Conservation (phyloP, 2,113 vertebrate genomes). For the Thunnus maccoyii region DNA sequence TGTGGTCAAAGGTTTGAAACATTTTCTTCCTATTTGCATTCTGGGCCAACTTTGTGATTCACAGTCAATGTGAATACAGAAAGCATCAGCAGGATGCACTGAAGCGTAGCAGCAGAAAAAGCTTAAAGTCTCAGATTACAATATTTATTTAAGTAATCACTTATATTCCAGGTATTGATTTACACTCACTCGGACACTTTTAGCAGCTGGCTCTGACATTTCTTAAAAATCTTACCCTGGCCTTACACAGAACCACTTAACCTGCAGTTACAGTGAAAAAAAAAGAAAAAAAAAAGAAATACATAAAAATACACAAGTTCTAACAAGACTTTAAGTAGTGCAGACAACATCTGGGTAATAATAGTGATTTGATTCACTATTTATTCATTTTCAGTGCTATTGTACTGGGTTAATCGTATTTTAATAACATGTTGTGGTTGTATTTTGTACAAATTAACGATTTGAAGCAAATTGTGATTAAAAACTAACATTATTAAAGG, state of each 20-base stretch:
- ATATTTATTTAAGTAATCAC: conserved; percentile 61
- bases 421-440: neutral
- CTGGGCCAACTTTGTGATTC: conserved; percentile 35
- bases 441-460: neutral
- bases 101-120: conserved; percentile 42
- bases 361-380: neutral
- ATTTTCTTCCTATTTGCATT: conserved; percentile 56
- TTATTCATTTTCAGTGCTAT: neutral
- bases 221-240: conserved; percentile 5
- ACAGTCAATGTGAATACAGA: conserved; percentile 40
- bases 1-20: conserved; percentile 27
- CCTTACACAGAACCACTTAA: neutral
- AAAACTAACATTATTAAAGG: neutral
- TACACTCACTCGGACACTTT: conserved; percentile 49
- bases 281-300: neutral
- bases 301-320: neutral
- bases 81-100: conserved; percentile 28
- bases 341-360: neutral
- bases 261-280: neutral
- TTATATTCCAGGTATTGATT: conserved; percentile 59
- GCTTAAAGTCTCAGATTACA: conserved; percentile 42
- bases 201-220: conserved; percentile 27
- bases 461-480: neutral
- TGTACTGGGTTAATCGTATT: neutral
- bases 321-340: neutral